Percentiles rank a stretch among this genome's conserved stretches.
phyloP scores from a whole-genome alignment of 2,797 vertebrate genomes.

The Nannoperca australis region DNA sequence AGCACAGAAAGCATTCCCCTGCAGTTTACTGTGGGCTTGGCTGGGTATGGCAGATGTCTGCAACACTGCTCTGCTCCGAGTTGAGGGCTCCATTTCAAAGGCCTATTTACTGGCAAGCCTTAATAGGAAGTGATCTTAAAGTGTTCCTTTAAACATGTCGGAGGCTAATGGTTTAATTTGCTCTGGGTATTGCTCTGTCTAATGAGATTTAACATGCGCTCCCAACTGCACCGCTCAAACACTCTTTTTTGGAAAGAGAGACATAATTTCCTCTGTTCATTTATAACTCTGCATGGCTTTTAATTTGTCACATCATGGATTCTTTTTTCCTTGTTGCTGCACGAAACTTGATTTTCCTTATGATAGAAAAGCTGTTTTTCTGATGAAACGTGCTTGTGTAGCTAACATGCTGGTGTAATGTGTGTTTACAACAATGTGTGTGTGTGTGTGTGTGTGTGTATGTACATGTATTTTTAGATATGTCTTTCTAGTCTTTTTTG shows the following conservation, averaged over 20 bases:
- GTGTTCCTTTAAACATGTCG: conserved; percentile 82
- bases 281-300: conserved; percentile 50
- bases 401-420: background rate
- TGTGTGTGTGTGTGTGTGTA: background rate
- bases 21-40: conserved; percentile 82
- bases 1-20: conserved; percentile 68
- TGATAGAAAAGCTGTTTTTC: background rate
- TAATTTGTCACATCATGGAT: conserved; percentile 50
- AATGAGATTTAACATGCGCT: conserved; percentile 80
- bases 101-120: conserved; percentile 82
- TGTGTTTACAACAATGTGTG: background rate
- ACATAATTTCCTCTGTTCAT: conserved; percentile 62
- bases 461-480: background rate
- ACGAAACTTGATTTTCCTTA: conserved; percentile 17
- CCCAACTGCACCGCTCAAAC: conserved; percentile 64
- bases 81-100: conserved; percentile 85
- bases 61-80: conserved; percentile 77
- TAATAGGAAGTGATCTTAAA: conserved; percentile 87
- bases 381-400: background rate
- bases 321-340: background rate
- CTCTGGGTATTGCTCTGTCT: conserved; percentile 83
- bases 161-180: conserved; percentile 86
- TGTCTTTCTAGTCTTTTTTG: background rate
- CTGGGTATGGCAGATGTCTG: conserved; percentile 86
- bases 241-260: conserved; percentile 66